Evolutionary conservation across 2,113 vertebrate species (phyloP).

Genomic region (Chaetodon trifascialis): DNA sequence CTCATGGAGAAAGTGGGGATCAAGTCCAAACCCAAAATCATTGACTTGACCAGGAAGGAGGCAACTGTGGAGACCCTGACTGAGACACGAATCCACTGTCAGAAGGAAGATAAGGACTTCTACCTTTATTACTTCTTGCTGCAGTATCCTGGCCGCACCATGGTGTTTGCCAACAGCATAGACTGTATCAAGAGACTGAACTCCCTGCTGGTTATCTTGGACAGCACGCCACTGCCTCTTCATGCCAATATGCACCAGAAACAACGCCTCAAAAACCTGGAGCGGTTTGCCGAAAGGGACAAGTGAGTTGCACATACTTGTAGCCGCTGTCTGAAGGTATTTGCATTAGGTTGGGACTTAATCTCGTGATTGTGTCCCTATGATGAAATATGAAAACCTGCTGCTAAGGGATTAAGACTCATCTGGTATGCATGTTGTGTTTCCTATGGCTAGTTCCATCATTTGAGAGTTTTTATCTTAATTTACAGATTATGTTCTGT

Average conservation of each 20-base stretch:
- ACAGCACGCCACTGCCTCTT: slow-evolving; percentile 88
- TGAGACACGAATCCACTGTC: slow-evolving; percentile 94
- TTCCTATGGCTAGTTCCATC: neutral
- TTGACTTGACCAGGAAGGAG: slow-evolving; percentile 95
- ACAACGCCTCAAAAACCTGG: slow-evolving; percentile 95
- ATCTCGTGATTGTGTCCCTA: neutral
- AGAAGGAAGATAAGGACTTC: slow-evolving; percentile 93
- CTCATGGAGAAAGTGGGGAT: slow-evolving; percentile 95
- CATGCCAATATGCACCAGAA: slow-evolving; percentile 99
- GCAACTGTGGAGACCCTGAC: slow-evolving; percentile 94
- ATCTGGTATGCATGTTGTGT: neutral
- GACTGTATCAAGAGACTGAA: slow-evolving; percentile 95
- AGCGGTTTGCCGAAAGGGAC: slow-evolving; percentile 92
- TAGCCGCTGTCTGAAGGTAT: neutral
- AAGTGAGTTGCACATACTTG: slow-evolving; percentile 83
- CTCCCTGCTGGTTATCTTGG: slow-evolving; percentile 92
- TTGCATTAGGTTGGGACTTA: neutral
- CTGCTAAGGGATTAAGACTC: neutral
- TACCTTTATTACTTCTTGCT: slow-evolving; percentile 97
- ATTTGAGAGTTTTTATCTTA: neutral
- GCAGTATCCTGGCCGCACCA: slow-evolving; percentile 93
- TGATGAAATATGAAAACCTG: slow-evolving; percentile 14
- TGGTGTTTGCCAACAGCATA: slow-evolving; percentile 99
- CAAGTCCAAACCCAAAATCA: slow-evolving; percentile 92
- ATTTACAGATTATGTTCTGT: neutral